These are phyloP conservation scores for Centropristis striata DNA, from an alignment of 2,113 vertebrate genomes.

Conservation along the genomic window DNA sequence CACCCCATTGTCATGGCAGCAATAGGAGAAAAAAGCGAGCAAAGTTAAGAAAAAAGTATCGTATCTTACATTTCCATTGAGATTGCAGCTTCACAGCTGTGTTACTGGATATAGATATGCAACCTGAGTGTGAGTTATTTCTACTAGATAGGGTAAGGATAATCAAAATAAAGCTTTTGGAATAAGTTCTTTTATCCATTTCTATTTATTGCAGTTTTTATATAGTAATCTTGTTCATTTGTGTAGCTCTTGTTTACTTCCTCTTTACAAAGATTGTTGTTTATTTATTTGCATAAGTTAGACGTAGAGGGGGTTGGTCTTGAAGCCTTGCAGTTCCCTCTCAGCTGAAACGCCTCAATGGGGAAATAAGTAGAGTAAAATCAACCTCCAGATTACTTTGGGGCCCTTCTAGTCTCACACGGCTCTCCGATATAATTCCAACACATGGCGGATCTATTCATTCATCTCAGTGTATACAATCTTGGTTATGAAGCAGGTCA, in stretches of 20 bases:
- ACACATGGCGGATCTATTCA: conserved; percentile 30
- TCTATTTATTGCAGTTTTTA: conserved; percentile 16
- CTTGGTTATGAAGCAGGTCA: conserved; percentile 14
- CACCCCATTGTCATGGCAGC: conserved; percentile 25
- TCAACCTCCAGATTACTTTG: conserved; percentile 55
- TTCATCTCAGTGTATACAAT: conserved; percentile 20
- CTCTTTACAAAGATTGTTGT: conserved; percentile 12
- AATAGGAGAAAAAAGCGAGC: neutral
- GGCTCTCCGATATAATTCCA: conserved; percentile 28
- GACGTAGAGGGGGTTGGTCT: neutral
- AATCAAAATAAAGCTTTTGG: conserved; percentile 11
- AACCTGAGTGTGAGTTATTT: conserved; percentile 12
- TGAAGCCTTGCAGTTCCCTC: conserved; percentile 16
- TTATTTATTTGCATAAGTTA: conserved; percentile 26
- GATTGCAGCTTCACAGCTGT: conserved; percentile 6
- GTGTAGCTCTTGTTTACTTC: neutral
- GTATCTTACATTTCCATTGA: neutral
- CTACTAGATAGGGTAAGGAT: neutral
- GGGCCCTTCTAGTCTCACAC: conserved; percentile 34
- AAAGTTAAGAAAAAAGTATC: conserved; percentile 1
- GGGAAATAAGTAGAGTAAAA: conserved; percentile 58
- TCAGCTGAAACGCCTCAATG: conserved; percentile 14
- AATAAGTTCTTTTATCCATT: neutral
- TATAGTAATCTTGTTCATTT: neutral
- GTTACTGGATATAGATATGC: neutral